Base-by-base conservation (phyloP, 2,797 vertebrate genomes). In the Periophthalmus magnuspinnatus region DNA sequence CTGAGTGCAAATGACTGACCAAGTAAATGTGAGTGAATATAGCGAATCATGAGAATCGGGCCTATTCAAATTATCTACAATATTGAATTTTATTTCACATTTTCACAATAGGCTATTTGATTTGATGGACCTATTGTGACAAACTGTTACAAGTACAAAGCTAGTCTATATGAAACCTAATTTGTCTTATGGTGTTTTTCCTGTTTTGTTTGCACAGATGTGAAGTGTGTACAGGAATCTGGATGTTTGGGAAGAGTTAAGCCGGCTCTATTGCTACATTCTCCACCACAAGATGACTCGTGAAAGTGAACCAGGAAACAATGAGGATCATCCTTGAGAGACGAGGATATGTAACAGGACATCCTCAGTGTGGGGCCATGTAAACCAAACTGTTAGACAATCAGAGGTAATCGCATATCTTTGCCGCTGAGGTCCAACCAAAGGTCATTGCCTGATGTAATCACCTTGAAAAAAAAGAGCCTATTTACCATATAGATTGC, bases 401-500 rank as follows among this genome's bases (percentile, higher is more conserved):
- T 45, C 41, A 45, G 41, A 45, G 1, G 41, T 45, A 45, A 45
- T 45, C 41, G 45, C 41, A 45, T 45, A 45, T 14, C 10, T 45
- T 45, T 41, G 41, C 36, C 17, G 19, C 14, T 14, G 59, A 72
- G 68, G 62, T 83, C 57, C 6, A 47, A 16, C 10, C 56, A 58
- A 67, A 28, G 72, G 69, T 76, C 78, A 76, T 0, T 7, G 72
- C 56, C 52, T 74, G 75, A 63, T 70, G 70, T 0, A 56, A 76
- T 80, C 77, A 77, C 57, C 76, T 33, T 64, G 50, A 67, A 75
- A 78, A 63, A 74, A 55, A 14, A 56, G 3, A 24, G 11, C 22
- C 47, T 67, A 77, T 63, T 85, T 70, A 79, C 59, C 75, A 69
- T 73, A 75, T 64, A 79, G 70, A 84, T 71, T 79, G 75, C 58